phyloP scores from a whole-genome alignment of 2,797 vertebrate species.

The Furcifer pardalis region DNA sequence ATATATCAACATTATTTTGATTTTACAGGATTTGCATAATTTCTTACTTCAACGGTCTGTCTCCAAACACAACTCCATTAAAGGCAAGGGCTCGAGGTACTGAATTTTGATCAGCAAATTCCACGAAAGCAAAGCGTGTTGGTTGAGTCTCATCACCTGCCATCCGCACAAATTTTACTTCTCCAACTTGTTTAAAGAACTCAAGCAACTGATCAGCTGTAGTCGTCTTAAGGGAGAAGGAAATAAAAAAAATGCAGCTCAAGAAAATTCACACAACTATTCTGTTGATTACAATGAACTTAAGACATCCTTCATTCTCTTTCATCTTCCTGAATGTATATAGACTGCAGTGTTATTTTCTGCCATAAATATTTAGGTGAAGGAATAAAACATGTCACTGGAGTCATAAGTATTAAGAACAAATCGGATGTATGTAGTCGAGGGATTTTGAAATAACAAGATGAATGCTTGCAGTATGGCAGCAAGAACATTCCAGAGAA shows the following conservation, averaged over 20 bases:
- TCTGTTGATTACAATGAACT: background rate
- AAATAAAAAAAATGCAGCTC: background rate
- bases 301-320: background rate
- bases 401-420: background rate
- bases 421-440: background rate
- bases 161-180: conserved; percentile 98
- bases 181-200: conserved; percentile 97
- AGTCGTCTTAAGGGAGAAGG: conserved; percentile 82
- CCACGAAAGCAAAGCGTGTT: conserved; percentile 96
- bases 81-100: conserved; percentile 93
- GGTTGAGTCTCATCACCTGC: conserved; percentile 98
- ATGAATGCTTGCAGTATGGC: background rate
- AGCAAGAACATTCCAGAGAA: background rate
- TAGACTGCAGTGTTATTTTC: background rate
- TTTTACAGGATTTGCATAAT: conserved; percentile 55
- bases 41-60: conserved; percentile 94
- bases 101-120: conserved; percentile 95
- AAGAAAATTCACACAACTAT: background rate
- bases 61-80: conserved; percentile 98
- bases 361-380: background rate
- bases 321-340: background rate
- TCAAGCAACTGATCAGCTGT: conserved; percentile 96
- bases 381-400: background rate
- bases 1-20: conserved; percentile 27
- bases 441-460: background rate